phyloP scores from a whole-genome alignment of 2,797 vertebrate genomes.

The Perdix hodgsoniae region DNA sequence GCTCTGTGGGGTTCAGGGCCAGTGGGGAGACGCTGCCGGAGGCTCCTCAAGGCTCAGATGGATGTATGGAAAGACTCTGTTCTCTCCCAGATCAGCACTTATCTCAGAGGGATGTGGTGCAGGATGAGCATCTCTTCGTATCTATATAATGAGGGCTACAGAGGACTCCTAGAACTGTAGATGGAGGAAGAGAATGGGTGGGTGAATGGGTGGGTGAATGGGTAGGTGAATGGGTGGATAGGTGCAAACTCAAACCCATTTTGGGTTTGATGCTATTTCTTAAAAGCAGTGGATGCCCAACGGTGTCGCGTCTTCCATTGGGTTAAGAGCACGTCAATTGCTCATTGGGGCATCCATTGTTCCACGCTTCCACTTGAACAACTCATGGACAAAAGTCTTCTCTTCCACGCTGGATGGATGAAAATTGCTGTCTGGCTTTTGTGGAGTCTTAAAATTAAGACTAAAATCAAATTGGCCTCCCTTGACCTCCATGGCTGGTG shows the following conservation, averaged over 20 bases:
- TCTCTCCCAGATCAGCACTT: not conserved
- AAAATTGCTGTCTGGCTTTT: not conserved
- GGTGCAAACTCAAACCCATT: not conserved
- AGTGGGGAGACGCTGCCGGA: not conserved
- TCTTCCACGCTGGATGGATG: fast-evolving
- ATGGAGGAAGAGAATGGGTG: not conserved
- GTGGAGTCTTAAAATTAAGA: not conserved
- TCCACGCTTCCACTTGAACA: not conserved
- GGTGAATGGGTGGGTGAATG: not conserved
- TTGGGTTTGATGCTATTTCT: not conserved
- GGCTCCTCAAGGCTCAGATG: no score
- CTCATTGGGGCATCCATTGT: fast-evolving
- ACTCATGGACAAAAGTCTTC: not conserved
- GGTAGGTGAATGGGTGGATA: not conserved
- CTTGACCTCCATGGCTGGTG: not conserved
- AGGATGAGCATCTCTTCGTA: not conserved
- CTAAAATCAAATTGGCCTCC: fast-evolving
- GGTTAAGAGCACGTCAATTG: fast-evolving
- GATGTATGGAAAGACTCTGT: no score
- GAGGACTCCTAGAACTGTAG: not conserved
- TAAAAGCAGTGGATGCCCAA: not conserved
- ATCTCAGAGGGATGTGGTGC: not conserved
- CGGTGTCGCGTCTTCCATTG: not conserved
- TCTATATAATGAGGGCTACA: not conserved
- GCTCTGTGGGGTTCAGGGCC: no score